These are phyloP conservation scores for Strigamia transsilvanica DNA, from an alignment of 2,888 invertebrate genomes.

Conservation along the genomic window DNA sequence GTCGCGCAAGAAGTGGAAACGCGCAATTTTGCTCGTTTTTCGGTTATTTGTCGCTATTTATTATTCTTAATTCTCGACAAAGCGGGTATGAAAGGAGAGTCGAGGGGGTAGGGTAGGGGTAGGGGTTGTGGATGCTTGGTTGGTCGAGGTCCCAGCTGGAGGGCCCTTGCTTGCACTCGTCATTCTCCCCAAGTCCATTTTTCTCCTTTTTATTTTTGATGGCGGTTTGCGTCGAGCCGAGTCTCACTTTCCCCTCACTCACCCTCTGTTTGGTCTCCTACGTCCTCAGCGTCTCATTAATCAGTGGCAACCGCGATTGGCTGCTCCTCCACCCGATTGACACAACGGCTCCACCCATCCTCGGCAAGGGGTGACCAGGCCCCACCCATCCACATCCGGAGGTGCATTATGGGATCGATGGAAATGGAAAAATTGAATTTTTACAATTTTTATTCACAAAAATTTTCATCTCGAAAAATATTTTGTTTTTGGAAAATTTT, in stretches of 20 bases:
- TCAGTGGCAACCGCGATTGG: conserved; percentile 28
- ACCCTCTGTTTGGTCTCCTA: neutral
- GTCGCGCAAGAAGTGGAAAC: too few relatives aligned
- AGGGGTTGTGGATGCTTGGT: neutral
- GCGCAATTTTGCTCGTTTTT: too few relatives aligned
- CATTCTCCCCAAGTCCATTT: conserved; percentile 12
- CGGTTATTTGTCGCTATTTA: neutral
- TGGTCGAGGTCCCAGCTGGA: conserved; percentile 6
- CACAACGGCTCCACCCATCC: conserved; percentile 13
- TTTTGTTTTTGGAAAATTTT: too few relatives aligned
- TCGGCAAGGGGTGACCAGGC: conserved; percentile 6
- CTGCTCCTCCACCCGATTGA: conserved; percentile 22
- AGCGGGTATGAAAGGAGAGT: too few relatives aligned
- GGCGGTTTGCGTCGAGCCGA: neutral
- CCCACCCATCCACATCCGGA: neutral
- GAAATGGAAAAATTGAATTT: neutral
- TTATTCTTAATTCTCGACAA: neutral
- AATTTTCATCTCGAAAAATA: too few relatives aligned
- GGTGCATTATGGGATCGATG: conserved; percentile 39
- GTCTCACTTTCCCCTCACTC: neutral
- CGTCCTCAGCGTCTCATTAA: conserved; percentile 25
- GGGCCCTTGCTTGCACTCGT: neutral
- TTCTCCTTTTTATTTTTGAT: conserved; percentile 33
- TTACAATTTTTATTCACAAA: too few relatives aligned
- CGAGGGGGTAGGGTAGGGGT: neutral